Evolutionary conservation across 2,888 invertebrate genomes (phyloP).

Genomic region (Onchidella celtica): DNA sequence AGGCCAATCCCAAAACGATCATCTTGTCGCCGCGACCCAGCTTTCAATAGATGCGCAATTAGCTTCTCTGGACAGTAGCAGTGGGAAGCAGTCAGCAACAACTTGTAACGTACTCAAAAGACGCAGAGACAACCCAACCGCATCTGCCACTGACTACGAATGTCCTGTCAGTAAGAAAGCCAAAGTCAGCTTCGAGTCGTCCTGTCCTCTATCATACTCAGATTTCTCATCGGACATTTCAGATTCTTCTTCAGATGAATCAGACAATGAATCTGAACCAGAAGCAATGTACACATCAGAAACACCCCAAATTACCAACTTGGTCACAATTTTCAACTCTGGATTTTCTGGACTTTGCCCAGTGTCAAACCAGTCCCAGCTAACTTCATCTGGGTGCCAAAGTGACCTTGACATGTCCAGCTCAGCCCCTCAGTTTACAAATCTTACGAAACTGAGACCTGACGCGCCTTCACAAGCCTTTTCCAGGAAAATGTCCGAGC

Average conservation of each 20-base stretch:
- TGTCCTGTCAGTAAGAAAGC: slow-evolving; percentile 46
- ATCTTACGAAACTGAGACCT: slow-evolving; percentile 8
- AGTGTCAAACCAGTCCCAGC: background rate
- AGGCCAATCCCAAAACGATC: background rate
- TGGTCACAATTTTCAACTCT: slow-evolving; percentile 75
- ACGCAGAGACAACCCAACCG: slow-evolving; percentile 13
- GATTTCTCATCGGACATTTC: slow-evolving; percentile 19
- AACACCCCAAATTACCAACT: slow-evolving; percentile 69
- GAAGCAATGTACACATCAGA: slow-evolving; percentile 53
- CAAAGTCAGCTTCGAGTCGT: slow-evolving; percentile 7
- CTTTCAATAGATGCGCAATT: slow-evolving; percentile 5
- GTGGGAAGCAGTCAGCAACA: background rate
- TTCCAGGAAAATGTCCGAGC: slow-evolving; percentile 32
- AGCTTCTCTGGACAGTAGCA: background rate
- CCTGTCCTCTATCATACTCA: background rate
- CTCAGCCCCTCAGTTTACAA: background rate
- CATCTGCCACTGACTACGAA: background rate
- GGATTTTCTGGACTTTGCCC: slow-evolving; percentile 73
- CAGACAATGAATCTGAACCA: slow-evolving; percentile 20
- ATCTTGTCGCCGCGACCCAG: slow-evolving; percentile 2
- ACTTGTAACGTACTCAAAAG: slow-evolving; percentile 51
- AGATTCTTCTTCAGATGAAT: slow-evolving; percentile 4
- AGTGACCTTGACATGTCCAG: slow-evolving; percentile 16
- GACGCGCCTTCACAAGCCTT: slow-evolving; percentile 16
- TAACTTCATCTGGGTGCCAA: background rate